phyloP scores from a whole-genome alignment of 37 sponge, comb jelly and placozoan genomes.

The Cliona cf. orientalis region DNA sequence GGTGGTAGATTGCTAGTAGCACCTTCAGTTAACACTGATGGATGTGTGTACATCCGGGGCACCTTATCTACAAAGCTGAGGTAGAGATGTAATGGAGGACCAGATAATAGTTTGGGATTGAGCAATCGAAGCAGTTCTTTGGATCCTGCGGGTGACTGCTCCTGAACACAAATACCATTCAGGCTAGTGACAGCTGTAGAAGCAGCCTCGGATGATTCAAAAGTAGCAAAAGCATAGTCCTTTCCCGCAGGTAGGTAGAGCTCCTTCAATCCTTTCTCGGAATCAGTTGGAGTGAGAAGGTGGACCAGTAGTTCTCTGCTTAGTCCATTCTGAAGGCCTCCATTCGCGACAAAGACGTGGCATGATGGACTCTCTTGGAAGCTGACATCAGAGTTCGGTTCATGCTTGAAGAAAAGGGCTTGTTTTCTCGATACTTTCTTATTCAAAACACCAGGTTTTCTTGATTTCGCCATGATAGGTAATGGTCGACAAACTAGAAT shows the following conservation, averaged over 20 bases:
- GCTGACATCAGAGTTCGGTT: slow-evolving; percentile 12
- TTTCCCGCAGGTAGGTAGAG: slow-evolving; percentile 33
- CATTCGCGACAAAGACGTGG: slow-evolving; percentile 65
- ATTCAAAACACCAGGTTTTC: no score
- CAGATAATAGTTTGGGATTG: background rate
- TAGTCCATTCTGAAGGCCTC: slow-evolving; percentile 67
- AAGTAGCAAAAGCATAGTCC: slow-evolving; percentile 54
- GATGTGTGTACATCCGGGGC: background rate
- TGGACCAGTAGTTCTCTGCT: slow-evolving; percentile 11
- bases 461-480: no score
- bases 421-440: slow-evolving; percentile 52
- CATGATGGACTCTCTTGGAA: slow-evolving; percentile 42
- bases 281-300: slow-evolving; percentile 11
- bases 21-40: background rate
- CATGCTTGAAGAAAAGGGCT: slow-evolving; percentile 11
- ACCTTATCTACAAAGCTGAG: slow-evolving; percentile 32
- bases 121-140: background rate
- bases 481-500: no score
- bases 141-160: background rate
- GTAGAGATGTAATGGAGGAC: slow-evolving; percentile 62
- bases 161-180: slow-evolving; percentile 57
- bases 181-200: background rate
- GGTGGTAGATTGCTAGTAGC: slow-evolving; percentile 19
- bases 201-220: slow-evolving; percentile 2
- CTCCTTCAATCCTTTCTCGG: background rate